Percentiles rank a stretch among this genome's conserved stretches.
Evolutionary conservation across 2,888 invertebrate species (phyloP).

Genomic region (Venusia cambrica): DNA sequence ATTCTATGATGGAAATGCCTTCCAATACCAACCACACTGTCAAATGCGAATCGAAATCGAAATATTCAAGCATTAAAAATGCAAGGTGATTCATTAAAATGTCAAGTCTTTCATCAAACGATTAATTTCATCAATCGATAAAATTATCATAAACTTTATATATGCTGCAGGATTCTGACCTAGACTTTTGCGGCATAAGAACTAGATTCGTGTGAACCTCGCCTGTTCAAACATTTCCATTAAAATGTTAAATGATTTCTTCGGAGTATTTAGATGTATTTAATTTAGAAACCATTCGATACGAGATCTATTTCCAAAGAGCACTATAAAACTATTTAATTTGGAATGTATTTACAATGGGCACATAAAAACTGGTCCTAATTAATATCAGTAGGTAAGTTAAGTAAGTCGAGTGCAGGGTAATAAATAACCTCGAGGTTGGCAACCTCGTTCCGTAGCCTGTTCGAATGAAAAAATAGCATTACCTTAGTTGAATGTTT

Average conservation of each 20-base stretch:
- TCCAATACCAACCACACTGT: too few species aligned
- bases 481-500: too few species aligned
- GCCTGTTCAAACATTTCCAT: slow-evolving; percentile 10
- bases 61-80: too few species aligned
- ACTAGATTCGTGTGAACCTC: slow-evolving; percentile 3
- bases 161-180: neutral
- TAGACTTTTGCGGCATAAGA: neutral
- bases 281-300: slow-evolving; percentile 13
- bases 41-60: too few species aligned
- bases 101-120: too few species aligned
- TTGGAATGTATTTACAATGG: slow-evolving; percentile 22
- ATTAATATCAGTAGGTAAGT: slow-evolving; percentile 18
- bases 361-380: slow-evolving; percentile 22
- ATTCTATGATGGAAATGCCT: too few species aligned
- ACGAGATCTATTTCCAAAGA: slow-evolving; percentile 20
- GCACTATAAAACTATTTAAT: slow-evolving; percentile 21
- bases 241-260: slow-evolving; percentile 13
- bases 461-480: too few species aligned
- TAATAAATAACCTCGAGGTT: slow-evolving; percentile 18
- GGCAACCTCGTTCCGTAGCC: slow-evolving; percentile 3
- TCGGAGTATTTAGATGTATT: slow-evolving; percentile 14
- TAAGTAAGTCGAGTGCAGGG: slow-evolving; percentile 6
- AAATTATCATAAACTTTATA: too few species aligned
- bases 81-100: too few species aligned
- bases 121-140: too few species aligned